Conservation (phyloP, 2,113 vertebrate genomes). For the Chaenocephalus aceratus region DNA sequence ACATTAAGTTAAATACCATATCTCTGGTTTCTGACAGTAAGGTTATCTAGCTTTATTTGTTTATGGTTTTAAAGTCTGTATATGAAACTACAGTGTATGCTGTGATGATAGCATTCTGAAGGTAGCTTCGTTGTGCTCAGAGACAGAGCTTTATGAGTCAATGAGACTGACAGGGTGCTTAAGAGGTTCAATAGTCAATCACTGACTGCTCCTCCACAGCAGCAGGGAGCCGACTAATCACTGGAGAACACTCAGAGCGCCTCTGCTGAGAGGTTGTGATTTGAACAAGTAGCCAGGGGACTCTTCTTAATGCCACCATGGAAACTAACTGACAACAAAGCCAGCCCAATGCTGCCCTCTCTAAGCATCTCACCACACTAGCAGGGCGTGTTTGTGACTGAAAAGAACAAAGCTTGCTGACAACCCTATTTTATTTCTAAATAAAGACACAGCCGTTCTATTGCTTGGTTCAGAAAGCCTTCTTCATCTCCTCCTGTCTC, state of each 20-base stretch:
- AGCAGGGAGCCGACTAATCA: conserved; percentile 58
- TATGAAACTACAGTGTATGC: background rate
- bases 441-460: background rate
- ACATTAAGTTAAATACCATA: background rate
- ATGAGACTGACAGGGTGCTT: background rate
- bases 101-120: background rate
- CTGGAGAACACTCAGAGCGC: conserved; percentile 58
- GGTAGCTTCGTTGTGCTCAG: background rate
- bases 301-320: conserved; percentile 69
- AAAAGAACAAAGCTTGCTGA: background rate
- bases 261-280: conserved; percentile 46
- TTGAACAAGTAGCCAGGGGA: conserved; percentile 57
- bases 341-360: background rate
- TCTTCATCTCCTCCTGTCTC: background rate
- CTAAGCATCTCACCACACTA: background rate
- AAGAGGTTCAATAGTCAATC: conserved; percentile 19
- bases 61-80: too few species aligned
- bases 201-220: conserved; percentile 40
- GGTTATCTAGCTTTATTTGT: too few species aligned
- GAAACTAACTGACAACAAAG: conserved; percentile 71
- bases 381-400: background rate
- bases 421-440: background rate
- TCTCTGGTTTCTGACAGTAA: background rate
- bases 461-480: background rate
- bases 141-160: background rate